phyloP scores from a whole-genome alignment of 2,797 vertebrate species.

The Apogon hyalosoma region DNA sequence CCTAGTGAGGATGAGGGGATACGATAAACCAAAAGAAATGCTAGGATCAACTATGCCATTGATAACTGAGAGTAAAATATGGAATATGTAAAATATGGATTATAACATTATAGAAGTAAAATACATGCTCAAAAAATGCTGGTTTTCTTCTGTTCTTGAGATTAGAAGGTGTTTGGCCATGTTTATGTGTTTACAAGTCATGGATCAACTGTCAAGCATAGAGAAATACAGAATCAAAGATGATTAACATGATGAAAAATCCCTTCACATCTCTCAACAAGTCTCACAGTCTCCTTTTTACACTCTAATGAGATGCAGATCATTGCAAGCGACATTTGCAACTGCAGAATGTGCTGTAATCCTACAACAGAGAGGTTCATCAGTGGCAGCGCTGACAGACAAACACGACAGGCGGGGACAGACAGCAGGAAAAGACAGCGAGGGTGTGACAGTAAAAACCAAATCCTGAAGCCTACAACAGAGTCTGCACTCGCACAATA shows the following conservation, averaged over 20 bases:
- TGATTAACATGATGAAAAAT: slow-evolving; percentile 54
- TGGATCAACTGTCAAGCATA: slow-evolving; percentile 39
- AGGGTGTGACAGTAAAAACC: slow-evolving; percentile 47
- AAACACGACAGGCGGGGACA: slow-evolving; percentile 46
- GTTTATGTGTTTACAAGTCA: slow-evolving; percentile 36
- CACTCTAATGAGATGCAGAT: slow-evolving; percentile 65
- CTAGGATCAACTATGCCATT: not conserved
- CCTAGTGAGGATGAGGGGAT: not conserved
- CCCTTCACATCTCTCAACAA: slow-evolving; percentile 44
- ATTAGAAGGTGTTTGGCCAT: slow-evolving; percentile 40
- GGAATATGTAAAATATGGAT: slow-evolving; percentile 26
- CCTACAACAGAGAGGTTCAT: slow-evolving; percentile 56
- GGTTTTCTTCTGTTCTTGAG: slow-evolving; percentile 26
- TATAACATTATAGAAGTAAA: slow-evolving; percentile 12
- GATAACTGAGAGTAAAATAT: slow-evolving; percentile 14
- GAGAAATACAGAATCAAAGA: slow-evolving; percentile 42
- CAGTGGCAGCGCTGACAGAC: slow-evolving; percentile 48
- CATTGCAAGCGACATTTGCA: slow-evolving; percentile 17
- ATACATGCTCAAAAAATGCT: slow-evolving; percentile 5
- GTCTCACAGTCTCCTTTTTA: slow-evolving; percentile 43
- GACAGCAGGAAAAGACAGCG: slow-evolving; percentile 33
- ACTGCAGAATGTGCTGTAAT: slow-evolving; percentile 50
- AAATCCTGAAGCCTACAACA: slow-evolving; percentile 34
- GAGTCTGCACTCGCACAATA: slow-evolving; percentile 33
- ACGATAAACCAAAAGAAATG: slow-evolving; percentile 1